These are phyloP conservation scores for Stegodyphus dumicola DNA, from an alignment of 1,140 invertebrate genomes.

Conservation along the genomic window DNA sequence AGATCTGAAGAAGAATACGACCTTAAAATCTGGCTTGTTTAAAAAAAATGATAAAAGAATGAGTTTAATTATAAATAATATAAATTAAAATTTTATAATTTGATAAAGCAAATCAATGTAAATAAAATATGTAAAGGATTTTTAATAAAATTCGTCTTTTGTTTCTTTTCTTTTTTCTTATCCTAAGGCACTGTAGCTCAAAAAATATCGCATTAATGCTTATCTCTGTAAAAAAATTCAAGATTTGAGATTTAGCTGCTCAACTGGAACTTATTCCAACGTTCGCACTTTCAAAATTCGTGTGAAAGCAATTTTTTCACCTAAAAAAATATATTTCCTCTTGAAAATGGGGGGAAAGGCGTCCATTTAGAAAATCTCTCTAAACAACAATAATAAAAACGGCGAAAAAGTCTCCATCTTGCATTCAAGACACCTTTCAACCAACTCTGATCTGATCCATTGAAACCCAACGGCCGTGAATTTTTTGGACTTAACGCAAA, in stretches of 20 bases:
- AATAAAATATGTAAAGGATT: no score
- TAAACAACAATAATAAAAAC: conserved; percentile 10
- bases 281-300: conserved; percentile 13
- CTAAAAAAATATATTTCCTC: conserved; percentile 5
- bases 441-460: conserved; percentile 20
- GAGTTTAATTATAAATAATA: no score
- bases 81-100: no score
- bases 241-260: neutral
- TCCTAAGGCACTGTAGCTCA: no score
- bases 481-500: conserved; percentile 17
- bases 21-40: no score
- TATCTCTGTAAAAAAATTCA: neutral
- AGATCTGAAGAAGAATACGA: no score
- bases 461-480: conserved; percentile 24
- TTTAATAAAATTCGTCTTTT: neutral
- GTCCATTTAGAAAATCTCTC: conserved; percentile 22
- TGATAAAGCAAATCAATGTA: no score
- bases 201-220: no score
- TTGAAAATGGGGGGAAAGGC: neutral
- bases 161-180: neutral
- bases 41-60: no score
- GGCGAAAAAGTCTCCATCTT: neutral
- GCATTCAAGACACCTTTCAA: conserved; percentile 28
- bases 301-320: neutral
- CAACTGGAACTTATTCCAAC: neutral